A percentile compares a stretch with the other conserved stretches of the same genome.
These are phyloP conservation scores for Microchrysa polita DNA, from an alignment of 2,888 invertebrate species.

Conservation along the genomic window DNA sequence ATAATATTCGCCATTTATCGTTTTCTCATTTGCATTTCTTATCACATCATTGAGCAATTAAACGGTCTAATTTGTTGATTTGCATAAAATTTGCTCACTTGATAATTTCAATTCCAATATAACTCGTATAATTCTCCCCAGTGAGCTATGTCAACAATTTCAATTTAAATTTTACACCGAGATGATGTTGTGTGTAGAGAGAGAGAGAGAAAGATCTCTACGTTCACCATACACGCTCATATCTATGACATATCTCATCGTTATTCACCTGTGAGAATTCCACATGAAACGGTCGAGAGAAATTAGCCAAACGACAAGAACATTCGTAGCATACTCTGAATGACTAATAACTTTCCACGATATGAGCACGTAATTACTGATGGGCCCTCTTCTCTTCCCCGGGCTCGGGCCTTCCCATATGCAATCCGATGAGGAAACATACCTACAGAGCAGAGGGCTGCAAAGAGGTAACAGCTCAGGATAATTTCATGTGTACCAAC, in stretches of 20 bases:
- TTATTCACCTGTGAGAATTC: constrained; percentile 1
- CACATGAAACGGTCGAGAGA: not conserved
- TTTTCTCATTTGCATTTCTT: too few relatives aligned
- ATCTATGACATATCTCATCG: not conserved
- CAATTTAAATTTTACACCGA: not conserved
- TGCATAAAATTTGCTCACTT: not conserved
- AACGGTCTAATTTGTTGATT: not conserved
- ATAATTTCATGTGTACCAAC: not conserved
- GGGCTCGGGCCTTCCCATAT: not conserved
- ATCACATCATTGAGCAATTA: not conserved
- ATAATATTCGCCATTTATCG: too few relatives aligned
- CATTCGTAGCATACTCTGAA: constrained; percentile 3
- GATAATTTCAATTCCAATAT: not conserved
- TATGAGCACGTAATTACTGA: constrained; percentile 27
- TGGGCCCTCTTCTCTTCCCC: not conserved
- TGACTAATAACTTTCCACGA: constrained; percentile 31
- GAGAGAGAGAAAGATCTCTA: too few relatives aligned
- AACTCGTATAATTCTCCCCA: not conserved
- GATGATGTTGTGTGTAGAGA: too few relatives aligned
- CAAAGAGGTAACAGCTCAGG: not conserved
- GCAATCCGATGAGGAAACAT: too few relatives aligned
- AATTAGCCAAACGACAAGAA: constrained; percentile 30
- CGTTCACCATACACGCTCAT: not conserved
- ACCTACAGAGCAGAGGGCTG: not conserved
- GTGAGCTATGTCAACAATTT: constrained; percentile 4